These are phyloP conservation scores for Tigriopus californicus DNA, from an alignment of 2,888 invertebrate genomes.

Conservation along the genomic window DNA sequence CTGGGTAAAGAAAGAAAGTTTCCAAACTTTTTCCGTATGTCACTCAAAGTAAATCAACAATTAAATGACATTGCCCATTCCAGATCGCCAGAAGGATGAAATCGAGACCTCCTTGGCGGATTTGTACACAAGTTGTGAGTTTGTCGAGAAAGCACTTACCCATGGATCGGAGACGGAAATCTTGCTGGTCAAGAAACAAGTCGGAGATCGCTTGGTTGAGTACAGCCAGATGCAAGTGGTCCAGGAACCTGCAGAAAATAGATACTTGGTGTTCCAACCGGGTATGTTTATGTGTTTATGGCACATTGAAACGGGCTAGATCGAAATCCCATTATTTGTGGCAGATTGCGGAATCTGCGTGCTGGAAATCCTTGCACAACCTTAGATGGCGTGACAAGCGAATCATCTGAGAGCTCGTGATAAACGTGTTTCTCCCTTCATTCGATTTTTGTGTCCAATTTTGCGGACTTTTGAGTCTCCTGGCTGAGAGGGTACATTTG, in stretches of 20 bases:
- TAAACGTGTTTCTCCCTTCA: too few species aligned
- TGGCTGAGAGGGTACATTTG: too few species aligned
- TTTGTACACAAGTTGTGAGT: slow-evolving; percentile 29
- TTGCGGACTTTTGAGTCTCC: too few species aligned
- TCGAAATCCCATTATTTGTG: too few species aligned
- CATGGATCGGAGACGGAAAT: slow-evolving; percentile 32
- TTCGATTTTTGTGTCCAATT: too few species aligned
- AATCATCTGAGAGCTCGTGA: too few species aligned
- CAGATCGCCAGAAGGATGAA: slow-evolving; percentile 24
- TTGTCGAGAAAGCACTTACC: slow-evolving; percentile 31
- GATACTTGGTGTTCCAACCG: slow-evolving; percentile 16
- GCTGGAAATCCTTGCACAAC: too few species aligned
- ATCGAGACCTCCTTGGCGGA: slow-evolving; percentile 27
- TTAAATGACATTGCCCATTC: slow-evolving; percentile 17
- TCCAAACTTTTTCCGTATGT: neutral
- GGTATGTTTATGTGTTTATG: too few species aligned
- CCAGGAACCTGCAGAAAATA: slow-evolving; percentile 19
- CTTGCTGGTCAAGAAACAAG: slow-evolving; percentile 32
- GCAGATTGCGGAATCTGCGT: too few species aligned
- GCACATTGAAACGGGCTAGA: too few species aligned
- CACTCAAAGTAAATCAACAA: slow-evolving; percentile 19
- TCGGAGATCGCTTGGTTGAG: slow-evolving; percentile 29
- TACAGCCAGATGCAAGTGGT: slow-evolving; percentile 23
- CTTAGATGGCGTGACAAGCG: too few species aligned
- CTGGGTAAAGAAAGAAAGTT: slow-evolving; percentile 20